A percentile compares a stretch with the other conserved stretches of the same genome.
phyloP scores from a whole-genome alignment of 2,888 invertebrate genomes.

The Ophion ventricosus region DNA sequence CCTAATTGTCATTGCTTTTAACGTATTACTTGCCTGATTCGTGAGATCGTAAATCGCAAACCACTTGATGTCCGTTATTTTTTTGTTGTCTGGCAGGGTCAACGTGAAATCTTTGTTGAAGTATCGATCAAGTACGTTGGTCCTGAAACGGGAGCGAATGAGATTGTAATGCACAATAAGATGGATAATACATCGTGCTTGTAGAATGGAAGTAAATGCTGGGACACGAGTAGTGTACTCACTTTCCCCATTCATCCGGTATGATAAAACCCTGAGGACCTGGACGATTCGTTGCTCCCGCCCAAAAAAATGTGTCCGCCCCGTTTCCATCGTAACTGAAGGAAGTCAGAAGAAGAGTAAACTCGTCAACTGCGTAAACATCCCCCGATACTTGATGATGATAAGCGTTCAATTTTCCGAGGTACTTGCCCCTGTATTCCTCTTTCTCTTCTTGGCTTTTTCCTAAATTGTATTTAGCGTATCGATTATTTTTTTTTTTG shows the following conservation, averaged over 20 bases:
- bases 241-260: conserved; percentile 94
- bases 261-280: conserved; percentile 96
- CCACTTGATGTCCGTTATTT: conserved; percentile 95
- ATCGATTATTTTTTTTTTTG: background rate
- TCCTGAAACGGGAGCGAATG: conserved; percentile 85
- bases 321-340: conserved; percentile 97
- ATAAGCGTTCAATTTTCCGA: conserved; percentile 95
- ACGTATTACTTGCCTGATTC: conserved; percentile 85
- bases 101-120: conserved; percentile 93
- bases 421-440: conserved; percentile 90
- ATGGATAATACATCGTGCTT: background rate
- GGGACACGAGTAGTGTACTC: conserved; percentile 75
- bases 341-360: conserved; percentile 90
- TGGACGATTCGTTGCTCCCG: conserved; percentile 93
- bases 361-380: conserved; percentile 94
- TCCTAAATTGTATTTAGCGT: conserved; percentile 24
- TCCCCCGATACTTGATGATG: conserved; percentile 96
- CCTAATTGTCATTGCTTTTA: background rate
- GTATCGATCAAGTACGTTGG: conserved; percentile 93
- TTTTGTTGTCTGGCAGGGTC: conserved; percentile 92
- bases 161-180: background rate
- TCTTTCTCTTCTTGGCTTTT: conserved; percentile 87
- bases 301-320: conserved; percentile 96
- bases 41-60: conserved; percentile 94
- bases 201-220: background rate